These are phyloP conservation scores for Hucho hucho DNA, from an alignment of 2,113 vertebrate species.

Conservation along the genomic window DNA sequence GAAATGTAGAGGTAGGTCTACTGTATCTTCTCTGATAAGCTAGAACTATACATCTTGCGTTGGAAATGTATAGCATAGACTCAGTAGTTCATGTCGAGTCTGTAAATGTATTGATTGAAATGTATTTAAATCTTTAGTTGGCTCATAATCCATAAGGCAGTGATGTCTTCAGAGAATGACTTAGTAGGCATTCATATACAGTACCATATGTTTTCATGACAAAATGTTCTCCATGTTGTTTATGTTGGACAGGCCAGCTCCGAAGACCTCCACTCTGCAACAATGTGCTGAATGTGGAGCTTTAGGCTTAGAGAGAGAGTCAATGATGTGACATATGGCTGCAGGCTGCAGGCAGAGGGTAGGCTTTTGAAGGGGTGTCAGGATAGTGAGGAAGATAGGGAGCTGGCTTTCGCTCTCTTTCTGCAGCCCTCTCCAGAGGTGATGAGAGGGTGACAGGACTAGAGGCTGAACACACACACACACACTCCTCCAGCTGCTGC, in stretches of 20 bases:
- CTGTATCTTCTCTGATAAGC: not conserved
- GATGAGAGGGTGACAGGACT: not conserved
- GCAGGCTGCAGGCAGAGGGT: not conserved
- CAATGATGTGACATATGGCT: not conserved
- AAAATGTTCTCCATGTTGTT: not conserved
- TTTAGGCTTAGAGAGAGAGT: not conserved
- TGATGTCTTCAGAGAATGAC: not conserved
- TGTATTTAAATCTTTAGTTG: too few species aligned
- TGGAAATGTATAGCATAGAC: not conserved
- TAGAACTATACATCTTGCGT: not conserved
- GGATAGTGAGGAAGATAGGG: not conserved
- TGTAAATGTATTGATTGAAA: too few species aligned
- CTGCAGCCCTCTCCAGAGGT: not conserved
- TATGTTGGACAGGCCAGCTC: conserved; percentile 2
- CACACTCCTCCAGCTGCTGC: conserved; percentile 4
- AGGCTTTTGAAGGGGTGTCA: not conserved
- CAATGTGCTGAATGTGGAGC: conserved; percentile 1
- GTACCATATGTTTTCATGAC: not conserved
- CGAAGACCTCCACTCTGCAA: conserved; percentile 2
- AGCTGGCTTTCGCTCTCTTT: not conserved
- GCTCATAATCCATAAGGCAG: not conserved
- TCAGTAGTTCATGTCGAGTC: too few species aligned
- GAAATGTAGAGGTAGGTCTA: conserved; percentile 5
- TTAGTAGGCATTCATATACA: not conserved
- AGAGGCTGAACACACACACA: conserved; percentile 3